A percentile compares a stretch with the other conserved stretches of the same genome.
Conservation (phyloP, 2,797 vertebrate genomes). For the Gymnoscopelus braueri region DNA sequence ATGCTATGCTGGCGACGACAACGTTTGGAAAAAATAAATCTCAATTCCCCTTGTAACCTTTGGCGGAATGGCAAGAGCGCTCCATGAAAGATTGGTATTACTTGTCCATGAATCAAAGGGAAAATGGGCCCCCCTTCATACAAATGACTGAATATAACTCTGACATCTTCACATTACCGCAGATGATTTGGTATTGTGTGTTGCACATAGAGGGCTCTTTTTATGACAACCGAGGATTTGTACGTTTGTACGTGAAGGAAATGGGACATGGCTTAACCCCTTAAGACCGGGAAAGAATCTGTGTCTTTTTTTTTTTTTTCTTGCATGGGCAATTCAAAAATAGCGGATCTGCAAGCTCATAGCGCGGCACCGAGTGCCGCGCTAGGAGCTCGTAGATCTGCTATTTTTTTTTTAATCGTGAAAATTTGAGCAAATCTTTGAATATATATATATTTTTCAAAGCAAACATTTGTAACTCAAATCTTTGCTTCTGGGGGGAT, state of each 20-base stretch:
- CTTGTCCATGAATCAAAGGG: conserved; percentile 84
- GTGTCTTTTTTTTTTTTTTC: too few relatives aligned
- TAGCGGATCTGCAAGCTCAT: too few relatives aligned
- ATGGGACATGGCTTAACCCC: conserved; percentile 31
- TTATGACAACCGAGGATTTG: conserved; percentile 71
- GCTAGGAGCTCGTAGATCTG: too few relatives aligned
- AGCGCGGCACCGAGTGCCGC: too few relatives aligned
- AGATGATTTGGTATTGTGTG: conserved; percentile 81
- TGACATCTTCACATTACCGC: conserved; percentile 81
- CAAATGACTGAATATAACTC: conserved; percentile 80
- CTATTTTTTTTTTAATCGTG: too few relatives aligned
- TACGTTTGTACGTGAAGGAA: conserved; percentile 69
- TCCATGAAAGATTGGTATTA: conserved; percentile 82
- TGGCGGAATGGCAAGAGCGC: conserved; percentile 77
- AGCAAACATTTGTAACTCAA: too few relatives aligned
- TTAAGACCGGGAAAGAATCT: too few relatives aligned
- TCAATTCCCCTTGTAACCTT: conserved; percentile 84
- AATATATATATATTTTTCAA: too few relatives aligned
- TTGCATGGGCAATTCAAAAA: too few relatives aligned
- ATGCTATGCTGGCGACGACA: conserved; percentile 72
- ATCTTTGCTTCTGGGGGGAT: too few relatives aligned
- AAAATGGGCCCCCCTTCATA: conserved; percentile 78
- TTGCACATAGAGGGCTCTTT: conserved; percentile 72
- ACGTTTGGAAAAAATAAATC: conserved; percentile 71
- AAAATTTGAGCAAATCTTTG: too few relatives aligned